Evolutionary conservation across 2,113 vertebrate species (phyloP).

Genomic region (Machaerirhynchus nigripectus): DNA sequence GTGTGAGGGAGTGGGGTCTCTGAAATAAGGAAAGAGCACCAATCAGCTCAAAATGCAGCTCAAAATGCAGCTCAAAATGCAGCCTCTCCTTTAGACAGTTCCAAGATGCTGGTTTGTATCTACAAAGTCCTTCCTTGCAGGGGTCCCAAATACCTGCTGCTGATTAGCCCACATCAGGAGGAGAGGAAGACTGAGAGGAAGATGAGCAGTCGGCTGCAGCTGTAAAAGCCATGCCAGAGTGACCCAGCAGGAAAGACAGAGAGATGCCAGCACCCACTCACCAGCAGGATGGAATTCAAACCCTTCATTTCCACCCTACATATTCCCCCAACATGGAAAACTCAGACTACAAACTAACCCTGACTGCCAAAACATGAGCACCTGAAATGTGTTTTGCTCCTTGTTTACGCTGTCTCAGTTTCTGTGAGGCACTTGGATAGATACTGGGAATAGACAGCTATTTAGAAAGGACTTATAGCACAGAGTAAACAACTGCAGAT

Average conservation of each 20-base stretch:
- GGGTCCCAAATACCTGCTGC: not conserved
- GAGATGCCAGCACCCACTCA: not conserved
- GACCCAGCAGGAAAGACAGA: rapidly evolving
- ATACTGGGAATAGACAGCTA: not conserved
- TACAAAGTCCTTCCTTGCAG: not conserved
- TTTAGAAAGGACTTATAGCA: not conserved
- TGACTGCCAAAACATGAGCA: not conserved
- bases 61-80: not conserved
- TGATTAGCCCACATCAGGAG: not conserved
- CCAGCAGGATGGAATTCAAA: not conserved
- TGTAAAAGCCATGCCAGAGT: not conserved
- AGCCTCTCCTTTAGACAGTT: not conserved
- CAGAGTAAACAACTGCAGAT: not conserved
- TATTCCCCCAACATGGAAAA: not conserved
- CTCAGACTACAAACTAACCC: not conserved
- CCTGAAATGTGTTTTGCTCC: not conserved
- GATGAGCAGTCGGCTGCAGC: rapidly evolving
- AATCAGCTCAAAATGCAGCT: not conserved
- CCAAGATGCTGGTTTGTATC: not conserved
- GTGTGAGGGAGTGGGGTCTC: not conserved
- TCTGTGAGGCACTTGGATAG: not conserved
- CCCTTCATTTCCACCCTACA: not conserved
- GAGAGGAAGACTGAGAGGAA: not conserved
- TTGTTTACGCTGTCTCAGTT: not conserved
- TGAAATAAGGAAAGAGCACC: not conserved